A percentile compares a stretch with the other conserved stretches of the same genome.
Conservation (phyloP, 2,113 vertebrate species). For the Poecilia latipinna region DNA sequence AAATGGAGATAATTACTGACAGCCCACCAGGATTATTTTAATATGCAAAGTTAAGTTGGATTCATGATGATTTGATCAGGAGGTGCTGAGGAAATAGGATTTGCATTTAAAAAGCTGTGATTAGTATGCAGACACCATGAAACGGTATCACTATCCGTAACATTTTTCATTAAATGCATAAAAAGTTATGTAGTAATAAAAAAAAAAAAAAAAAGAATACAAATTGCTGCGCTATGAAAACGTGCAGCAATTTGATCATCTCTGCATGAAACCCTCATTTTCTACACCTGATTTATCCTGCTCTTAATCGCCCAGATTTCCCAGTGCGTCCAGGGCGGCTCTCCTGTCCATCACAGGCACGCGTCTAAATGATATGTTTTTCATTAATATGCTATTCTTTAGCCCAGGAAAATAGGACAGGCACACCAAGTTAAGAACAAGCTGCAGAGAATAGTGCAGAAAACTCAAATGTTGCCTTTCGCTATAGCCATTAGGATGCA, state of each 20-base stretch:
- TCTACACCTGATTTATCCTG: neutral
- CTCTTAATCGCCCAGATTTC: slow-evolving; percentile 20
- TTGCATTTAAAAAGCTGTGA: neutral
- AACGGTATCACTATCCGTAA: neutral
- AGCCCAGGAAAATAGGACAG: neutral
- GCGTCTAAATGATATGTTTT: slow-evolving; percentile 36
- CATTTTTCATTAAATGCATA: slow-evolving; percentile 8
- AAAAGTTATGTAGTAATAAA: neutral
- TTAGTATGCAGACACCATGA: neutral
- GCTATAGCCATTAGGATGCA: slow-evolving; percentile 37
- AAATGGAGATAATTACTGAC: neutral
- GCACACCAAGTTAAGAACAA: slow-evolving; percentile 12
- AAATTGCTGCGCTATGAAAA: neutral
- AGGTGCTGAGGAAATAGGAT: slow-evolving; percentile 10
- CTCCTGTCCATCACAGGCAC: neutral
- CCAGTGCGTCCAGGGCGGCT: too few species aligned
- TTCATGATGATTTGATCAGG: slow-evolving; percentile 12
- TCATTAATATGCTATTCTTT: slow-evolving; percentile 19
- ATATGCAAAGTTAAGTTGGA: neutral
- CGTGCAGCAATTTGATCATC: neutral
- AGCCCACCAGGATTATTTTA: neutral
- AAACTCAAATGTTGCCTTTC: slow-evolving; percentile 12
- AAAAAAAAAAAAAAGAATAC: neutral
- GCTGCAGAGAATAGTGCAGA: neutral
- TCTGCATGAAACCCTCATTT: neutral